A percentile compares a stretch with the other conserved stretches of the same genome.
These are phyloP conservation scores for Nannospalax galili DNA, from an alignment of 2,113 vertebrate species.

Conservation along the genomic window DNA sequence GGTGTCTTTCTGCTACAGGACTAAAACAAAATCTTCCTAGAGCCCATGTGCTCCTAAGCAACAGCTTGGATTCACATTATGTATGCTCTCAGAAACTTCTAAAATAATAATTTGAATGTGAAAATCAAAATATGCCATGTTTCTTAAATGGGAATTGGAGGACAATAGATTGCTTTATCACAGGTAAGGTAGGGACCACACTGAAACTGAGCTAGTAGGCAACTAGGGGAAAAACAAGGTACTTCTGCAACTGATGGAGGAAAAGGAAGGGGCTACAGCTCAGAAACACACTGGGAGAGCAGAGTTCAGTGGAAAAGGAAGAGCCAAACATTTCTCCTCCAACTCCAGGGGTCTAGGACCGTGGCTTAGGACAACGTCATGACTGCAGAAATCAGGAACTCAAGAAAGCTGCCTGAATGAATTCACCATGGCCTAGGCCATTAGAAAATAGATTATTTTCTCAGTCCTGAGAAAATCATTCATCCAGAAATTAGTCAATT, in stretches of 20 bases:
- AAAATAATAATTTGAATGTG: constrained; percentile 29
- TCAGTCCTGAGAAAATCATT: background rate
- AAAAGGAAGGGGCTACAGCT: background rate
- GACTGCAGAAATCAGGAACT: rapidly evolving
- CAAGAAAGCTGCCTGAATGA: background rate
- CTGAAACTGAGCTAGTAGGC: no score
- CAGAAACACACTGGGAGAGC: background rate
- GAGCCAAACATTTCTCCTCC: background rate
- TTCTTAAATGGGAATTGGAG: background rate
- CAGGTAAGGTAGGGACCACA: background rate
- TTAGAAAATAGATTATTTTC: background rate
- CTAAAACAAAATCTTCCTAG: constrained; percentile 54
- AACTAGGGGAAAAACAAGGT: background rate
- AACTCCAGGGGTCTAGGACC: background rate
- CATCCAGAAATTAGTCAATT: background rate
- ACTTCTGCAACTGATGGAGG: background rate
- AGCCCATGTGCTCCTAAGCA: constrained; percentile 58
- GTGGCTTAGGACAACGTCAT: background rate
- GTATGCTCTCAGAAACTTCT: constrained; percentile 54
- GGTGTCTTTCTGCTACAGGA: background rate
- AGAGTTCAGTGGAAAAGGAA: background rate
- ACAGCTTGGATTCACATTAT: constrained; percentile 66
- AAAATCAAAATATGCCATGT: constrained; percentile 45
- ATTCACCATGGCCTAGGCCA: background rate
- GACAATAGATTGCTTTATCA: background rate